Evolutionary conservation across 2,113 vertebrate species (phyloP), one percentile per base, ranked within the genome.

Genomic region (Dermatemys mawii): DNA sequence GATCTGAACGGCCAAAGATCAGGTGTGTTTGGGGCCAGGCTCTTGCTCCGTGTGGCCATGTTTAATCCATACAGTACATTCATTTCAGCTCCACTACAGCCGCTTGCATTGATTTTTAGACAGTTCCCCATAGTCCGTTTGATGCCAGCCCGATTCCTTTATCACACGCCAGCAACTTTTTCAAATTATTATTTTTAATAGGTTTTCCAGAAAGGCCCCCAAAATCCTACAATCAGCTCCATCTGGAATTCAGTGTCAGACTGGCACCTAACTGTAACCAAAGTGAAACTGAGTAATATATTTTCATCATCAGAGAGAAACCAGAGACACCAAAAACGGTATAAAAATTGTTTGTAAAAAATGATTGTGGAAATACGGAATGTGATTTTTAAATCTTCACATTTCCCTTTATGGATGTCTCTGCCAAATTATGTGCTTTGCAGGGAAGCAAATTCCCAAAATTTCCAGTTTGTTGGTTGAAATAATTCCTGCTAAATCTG

Each of bases 121-220:
- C 21, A 5, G 19, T n/a, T n/a, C 35, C 22, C 9, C n/a, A 22
- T 22, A 67, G 60, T 67, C 35, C n/a, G 38, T 4, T 10, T 16
- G 4, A 22, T 44, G 54, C 60, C 73, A 78, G 41, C 29, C 3
- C n/a, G n/a, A 0, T 7, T 4, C 6, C 5, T 26, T 8, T 22
- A n/a, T 63, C 60, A 17, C 63, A 38, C 8, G 21, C 17, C 8
- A 32, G 57, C 32, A 38, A 16, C 3, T 79, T 51, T 21, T 14
- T 11, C 19, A 0, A 2, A 19, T 2, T 53, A 51, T 16, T 0
- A 0, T 0, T 4, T 1, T 6, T 22, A 27, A 8, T 54, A 21
- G 19, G 2, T 5, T 80, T 19, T 16, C 24, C 0, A 4, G 27
- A 44, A 67, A 38, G 78, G 22, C 5, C 5, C 3, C 7, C 1